Conservation (phyloP, 2,113 vertebrate genomes). For the Rostratula benghalensis region DNA sequence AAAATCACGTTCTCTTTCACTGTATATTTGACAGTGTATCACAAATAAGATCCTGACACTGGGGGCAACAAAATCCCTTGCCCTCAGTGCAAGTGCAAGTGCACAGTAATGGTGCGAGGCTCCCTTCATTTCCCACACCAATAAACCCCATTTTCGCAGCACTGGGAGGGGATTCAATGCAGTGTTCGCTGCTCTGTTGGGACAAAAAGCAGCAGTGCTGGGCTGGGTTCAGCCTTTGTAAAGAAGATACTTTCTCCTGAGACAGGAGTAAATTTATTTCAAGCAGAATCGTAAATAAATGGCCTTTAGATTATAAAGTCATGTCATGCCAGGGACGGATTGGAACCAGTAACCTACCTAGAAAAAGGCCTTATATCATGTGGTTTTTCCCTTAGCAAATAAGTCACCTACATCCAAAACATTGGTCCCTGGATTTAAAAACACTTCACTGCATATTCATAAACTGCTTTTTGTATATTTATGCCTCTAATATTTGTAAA, state of each 20-base stretch:
- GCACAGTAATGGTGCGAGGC: neutral
- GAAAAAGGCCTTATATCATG: neutral
- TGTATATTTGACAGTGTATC: neutral
- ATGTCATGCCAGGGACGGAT: neutral
- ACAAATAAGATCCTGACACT: neutral
- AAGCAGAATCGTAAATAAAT: neutral
- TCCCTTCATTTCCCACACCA: neutral
- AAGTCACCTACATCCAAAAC: constrained; percentile 53
- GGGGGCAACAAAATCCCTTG: neutral
- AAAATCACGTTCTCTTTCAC: neutral
- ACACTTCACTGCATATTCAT: constrained; percentile 59
- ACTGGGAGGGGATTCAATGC: fast-evolving
- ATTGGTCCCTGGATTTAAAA: constrained; percentile 51
- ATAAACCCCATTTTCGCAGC: neutral
- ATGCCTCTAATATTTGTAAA: constrained; percentile 70
- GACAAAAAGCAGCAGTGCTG: neutral
- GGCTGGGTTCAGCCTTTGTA: neutral
- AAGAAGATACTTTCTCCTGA: neutral
- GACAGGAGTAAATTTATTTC: neutral
- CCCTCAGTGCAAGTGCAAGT: neutral
- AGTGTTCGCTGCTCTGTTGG: fast-evolving
- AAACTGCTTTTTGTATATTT: constrained; percentile 66
- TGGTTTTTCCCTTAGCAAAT: neutral
- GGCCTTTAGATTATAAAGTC: neutral
- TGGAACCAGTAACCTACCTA: neutral